Percentiles rank a stretch among this genome's conserved stretches.
These are phyloP conservation scores for Corbicula japonica DNA, from an alignment of 2,888 invertebrate species.

Conservation along the genomic window DNA sequence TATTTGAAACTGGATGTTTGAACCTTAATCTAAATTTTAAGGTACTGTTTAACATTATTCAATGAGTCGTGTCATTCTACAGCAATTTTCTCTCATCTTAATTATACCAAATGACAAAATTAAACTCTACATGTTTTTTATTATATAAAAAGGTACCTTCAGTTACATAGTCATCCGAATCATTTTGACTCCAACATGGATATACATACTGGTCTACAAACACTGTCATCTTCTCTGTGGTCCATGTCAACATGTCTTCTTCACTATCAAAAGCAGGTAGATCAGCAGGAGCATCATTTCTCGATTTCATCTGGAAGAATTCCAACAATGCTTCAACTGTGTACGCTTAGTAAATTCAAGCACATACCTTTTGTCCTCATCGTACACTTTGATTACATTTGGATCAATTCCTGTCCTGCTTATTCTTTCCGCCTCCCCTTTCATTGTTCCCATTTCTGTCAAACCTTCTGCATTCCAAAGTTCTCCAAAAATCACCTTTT, in stretches of 20 bases:
- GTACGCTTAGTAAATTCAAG: background rate
- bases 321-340: conserved; percentile 3
- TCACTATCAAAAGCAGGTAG: background rate
- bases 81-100: too few species aligned
- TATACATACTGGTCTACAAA: conserved; percentile 11
- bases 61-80: too few species aligned
- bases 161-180: background rate
- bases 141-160: too few species aligned
- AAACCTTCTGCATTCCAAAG: conserved; percentile 20
- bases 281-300: background rate
- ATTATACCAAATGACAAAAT: too few species aligned
- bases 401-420: conserved; percentile 12
- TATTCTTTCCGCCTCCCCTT: conserved; percentile 18
- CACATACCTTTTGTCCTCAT: conserved; percentile 28
- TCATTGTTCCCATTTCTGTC: conserved; percentile 16
- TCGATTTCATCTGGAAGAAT: conserved; percentile 18
- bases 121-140: too few species aligned
- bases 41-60: too few species aligned
- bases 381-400: conserved; percentile 13
- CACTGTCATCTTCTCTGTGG: background rate
- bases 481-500: conserved; percentile 11
- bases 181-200: background rate
- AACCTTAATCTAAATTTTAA: too few species aligned
- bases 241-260: background rate
- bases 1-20: too few species aligned